These are phyloP conservation scores for Helostoma temminkii DNA, from an alignment of 2,797 vertebrate species.

Conservation along the genomic window DNA sequence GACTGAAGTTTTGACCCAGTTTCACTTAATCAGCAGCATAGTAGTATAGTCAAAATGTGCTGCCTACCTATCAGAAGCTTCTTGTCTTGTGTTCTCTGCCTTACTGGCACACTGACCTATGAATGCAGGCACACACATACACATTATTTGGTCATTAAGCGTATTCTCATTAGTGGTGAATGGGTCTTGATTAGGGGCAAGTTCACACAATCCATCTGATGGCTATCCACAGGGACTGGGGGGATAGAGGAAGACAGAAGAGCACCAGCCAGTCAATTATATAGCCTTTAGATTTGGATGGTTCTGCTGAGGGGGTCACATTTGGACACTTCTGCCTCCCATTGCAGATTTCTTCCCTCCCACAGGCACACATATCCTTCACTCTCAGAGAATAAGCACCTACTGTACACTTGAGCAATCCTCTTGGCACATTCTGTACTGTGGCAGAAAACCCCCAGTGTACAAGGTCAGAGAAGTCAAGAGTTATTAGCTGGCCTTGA, in stretches of 20 bases:
- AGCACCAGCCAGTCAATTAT: conserved; percentile 83
- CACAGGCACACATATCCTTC: conserved; percentile 75
- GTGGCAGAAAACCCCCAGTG: conserved; percentile 57
- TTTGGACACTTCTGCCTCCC: conserved; percentile 84
- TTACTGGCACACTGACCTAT: conserved; percentile 57
- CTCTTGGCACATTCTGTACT: conserved; percentile 62
- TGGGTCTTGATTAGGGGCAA: conserved; percentile 78
- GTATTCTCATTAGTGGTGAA: conserved; percentile 82
- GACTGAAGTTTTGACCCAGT: not conserved
- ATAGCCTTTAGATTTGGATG: conserved; percentile 77
- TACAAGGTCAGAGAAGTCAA: conserved; percentile 50
- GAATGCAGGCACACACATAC: conserved; percentile 35
- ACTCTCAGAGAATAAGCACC: conserved; percentile 60
- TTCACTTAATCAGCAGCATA: not conserved
- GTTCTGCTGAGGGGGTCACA: conserved; percentile 84
- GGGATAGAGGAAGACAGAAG: conserved; percentile 60
- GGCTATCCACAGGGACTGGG: conserved; percentile 74
- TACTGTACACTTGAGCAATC: conserved; percentile 55
- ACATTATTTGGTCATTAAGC: conserved; percentile 76
- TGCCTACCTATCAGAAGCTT: not conserved
- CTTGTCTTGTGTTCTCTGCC: conserved; percentile 7
- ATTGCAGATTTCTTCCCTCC: conserved; percentile 77
- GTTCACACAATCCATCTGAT: conserved; percentile 81
- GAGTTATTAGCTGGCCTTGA: conserved; percentile 42
- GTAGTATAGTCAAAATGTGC: not conserved